A percentile compares a stretch with the other conserved stretches of the same genome.
Evolutionary conservation across 1,140 invertebrate genomes (phyloP).

Genomic region (Nephotettix cincticeps): DNA sequence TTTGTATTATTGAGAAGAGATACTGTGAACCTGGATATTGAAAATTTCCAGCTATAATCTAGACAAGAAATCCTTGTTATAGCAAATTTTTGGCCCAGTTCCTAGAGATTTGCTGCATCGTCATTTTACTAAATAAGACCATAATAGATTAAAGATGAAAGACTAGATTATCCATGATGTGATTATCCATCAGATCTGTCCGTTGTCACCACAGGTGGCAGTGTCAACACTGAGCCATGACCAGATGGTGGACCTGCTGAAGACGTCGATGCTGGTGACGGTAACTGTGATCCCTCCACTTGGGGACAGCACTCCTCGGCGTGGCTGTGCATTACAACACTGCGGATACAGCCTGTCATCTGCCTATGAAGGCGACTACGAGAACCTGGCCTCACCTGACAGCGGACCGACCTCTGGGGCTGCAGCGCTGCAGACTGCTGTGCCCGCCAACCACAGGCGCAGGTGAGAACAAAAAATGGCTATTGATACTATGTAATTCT

Average conservation of each 20-base stretch:
- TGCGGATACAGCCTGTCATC: conserved; percentile 64
- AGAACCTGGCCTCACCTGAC: conserved; percentile 59
- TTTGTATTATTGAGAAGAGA: too few relatives aligned
- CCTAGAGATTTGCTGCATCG: too few relatives aligned
- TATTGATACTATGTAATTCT: too few relatives aligned
- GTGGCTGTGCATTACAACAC: conserved; percentile 66
- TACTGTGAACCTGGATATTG: too few relatives aligned
- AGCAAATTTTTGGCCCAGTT: too few relatives aligned
- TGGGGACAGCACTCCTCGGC: conserved; percentile 62
- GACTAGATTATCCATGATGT: too few relatives aligned
- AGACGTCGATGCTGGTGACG: conserved; percentile 84
- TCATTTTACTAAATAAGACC: too few relatives aligned
- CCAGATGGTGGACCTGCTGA: conserved; percentile 90
- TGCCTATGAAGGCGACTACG: conserved; percentile 68
- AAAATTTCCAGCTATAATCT: too few relatives aligned
- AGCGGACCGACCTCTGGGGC: conserved; percentile 43
- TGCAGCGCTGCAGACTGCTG: conserved; percentile 53
- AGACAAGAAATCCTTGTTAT: too few relatives aligned
- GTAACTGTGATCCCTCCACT: conserved; percentile 80
- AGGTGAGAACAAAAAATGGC: too few relatives aligned
- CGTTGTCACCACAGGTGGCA: conserved; percentile 59
- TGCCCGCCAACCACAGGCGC: conserved; percentile 59
- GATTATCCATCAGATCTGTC: background rate
- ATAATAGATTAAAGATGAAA: too few relatives aligned
- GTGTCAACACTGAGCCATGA: conserved; percentile 89